These are phyloP conservation scores for Nomada ferruginata DNA, from an alignment of 2,888 invertebrate species.

Conservation along the genomic window DNA sequence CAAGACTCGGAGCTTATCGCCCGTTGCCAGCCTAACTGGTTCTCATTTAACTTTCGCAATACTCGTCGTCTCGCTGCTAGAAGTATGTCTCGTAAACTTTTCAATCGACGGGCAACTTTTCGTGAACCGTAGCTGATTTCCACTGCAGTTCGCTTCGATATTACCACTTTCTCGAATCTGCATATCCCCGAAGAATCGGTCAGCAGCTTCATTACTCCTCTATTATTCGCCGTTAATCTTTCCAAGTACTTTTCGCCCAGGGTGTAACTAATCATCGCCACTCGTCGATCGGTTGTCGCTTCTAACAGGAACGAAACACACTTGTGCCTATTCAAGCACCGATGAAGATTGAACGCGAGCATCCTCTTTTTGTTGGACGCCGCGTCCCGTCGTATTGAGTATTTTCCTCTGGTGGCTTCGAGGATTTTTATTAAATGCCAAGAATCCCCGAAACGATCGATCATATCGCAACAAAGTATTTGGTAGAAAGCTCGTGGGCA, in stretches of 20 bases:
- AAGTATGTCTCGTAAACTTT: slow-evolving; percentile 36
- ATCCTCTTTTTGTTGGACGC: not conserved
- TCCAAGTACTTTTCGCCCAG: not conserved
- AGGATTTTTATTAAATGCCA: slow-evolving; percentile 1
- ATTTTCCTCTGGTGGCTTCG: not conserved
- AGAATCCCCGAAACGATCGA: slow-evolving; percentile 19
- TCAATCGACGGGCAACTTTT: slow-evolving; percentile 33
- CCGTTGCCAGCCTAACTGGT: slow-evolving; percentile 68
- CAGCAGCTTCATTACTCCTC: not conserved
- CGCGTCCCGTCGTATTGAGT: not conserved
- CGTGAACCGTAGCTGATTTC: slow-evolving; percentile 39
- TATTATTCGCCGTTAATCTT: slow-evolving; percentile 21
- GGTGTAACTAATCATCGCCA: not conserved
- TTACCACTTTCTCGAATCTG: not conserved
- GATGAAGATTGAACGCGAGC: not conserved
- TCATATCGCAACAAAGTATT: slow-evolving; percentile 24
- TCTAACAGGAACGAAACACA: not conserved
- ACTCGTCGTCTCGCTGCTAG: slow-evolving; percentile 26
- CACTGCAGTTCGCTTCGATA: slow-evolving; percentile 19
- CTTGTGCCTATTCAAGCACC: not conserved
- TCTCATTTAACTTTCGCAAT: slow-evolving; percentile 68
- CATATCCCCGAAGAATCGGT: not conserved
- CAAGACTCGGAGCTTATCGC: slow-evolving; percentile 61
- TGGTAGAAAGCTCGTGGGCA: not conserved
- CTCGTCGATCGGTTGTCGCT: not conserved